Percentiles rank a stretch among this genome's conserved stretches.
Evolutionary conservation across 35 echinoderm and acorn worm species (phyloP).

Genomic region (Ophiothrix spiculata): DNA sequence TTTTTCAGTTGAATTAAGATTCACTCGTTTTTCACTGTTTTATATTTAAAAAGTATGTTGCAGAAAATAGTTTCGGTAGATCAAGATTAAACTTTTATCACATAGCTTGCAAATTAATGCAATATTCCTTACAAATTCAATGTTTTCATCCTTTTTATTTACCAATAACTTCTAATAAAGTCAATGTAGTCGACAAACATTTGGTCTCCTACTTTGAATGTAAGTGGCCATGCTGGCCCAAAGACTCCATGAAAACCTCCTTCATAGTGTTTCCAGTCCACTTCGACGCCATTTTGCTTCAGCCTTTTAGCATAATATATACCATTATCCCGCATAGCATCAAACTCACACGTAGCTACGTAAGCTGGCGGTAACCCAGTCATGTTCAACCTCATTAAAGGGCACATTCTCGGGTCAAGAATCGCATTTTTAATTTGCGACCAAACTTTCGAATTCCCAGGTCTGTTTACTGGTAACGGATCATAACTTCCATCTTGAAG

Average conservation of each 20-base stretch:
- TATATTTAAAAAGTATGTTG: no score
- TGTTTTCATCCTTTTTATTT: no score
- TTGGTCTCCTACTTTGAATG: constrained; percentile 52
- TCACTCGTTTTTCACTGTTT: no score
- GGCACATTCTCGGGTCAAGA: constrained; percentile 37
- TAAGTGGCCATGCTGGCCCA: neutral
- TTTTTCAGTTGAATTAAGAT: no score
- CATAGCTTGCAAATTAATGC: no score
- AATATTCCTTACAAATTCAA: no score
- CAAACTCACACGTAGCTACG: constrained; percentile 78
- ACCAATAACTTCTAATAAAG: constrained; percentile 59
- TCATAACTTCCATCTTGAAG: neutral
- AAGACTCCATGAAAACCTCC: constrained; percentile 82
- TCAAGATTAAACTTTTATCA: no score
- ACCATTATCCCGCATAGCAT: constrained; percentile 75
- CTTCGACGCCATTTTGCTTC: constrained; percentile 35
- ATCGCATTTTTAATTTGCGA: constrained; percentile 23
- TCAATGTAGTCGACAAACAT: constrained; percentile 62
- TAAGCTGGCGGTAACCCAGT: constrained; percentile 62
- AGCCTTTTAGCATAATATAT: constrained; percentile 59
- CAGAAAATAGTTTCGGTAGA: no score
- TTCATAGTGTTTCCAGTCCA: constrained; percentile 69
- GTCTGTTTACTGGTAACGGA: neutral
- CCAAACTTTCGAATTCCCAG: constrained; percentile 29
- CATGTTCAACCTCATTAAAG: constrained; percentile 55